These are phyloP conservation scores for Leucophenga maculata DNA, from an alignment of 2,888 invertebrate species.

Conservation along the genomic window DNA sequence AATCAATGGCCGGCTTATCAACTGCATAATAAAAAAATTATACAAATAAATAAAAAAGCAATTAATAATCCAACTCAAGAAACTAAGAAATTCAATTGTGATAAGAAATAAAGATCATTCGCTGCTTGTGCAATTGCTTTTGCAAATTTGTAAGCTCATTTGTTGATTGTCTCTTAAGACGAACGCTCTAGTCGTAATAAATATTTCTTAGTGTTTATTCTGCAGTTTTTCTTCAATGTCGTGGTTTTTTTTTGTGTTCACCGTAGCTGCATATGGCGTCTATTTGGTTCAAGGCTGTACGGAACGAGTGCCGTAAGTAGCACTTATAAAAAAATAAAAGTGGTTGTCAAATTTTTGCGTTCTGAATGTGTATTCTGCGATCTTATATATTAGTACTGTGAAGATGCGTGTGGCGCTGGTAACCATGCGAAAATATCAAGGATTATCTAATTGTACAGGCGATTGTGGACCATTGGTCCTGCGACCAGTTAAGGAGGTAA, in stretches of 20 bases:
- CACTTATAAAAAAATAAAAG: not conserved
- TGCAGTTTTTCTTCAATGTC: conserved; percentile 39
- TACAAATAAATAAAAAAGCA: too few relatives aligned
- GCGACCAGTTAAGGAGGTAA: conserved; percentile 60
- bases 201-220: conserved; percentile 1
- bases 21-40: too few relatives aligned
- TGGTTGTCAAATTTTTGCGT: not conserved
- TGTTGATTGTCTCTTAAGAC: conserved; percentile 41
- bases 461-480: conserved; percentile 57
- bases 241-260: conserved; percentile 33
- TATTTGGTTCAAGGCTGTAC: conserved; percentile 49
- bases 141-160: conserved; percentile 58
- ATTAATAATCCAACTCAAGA: conserved; percentile 39
- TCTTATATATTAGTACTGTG: conserved; percentile 39
- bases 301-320: conserved; percentile 64
- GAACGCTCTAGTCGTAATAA: conserved; percentile 38
- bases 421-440: conserved; percentile 62
- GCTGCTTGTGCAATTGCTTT: conserved; percentile 56
- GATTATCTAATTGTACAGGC: conserved; percentile 46
- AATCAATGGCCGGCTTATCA: not conserved
- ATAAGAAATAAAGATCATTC: conserved; percentile 49
- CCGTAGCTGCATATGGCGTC: not conserved
- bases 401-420: conserved; percentile 61
- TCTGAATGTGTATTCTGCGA: not conserved
- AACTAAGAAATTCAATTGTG: conserved; percentile 39